phyloP scores from a whole-genome alignment of 2,113 vertebrate species.

The Chionomys nivalis region DNA sequence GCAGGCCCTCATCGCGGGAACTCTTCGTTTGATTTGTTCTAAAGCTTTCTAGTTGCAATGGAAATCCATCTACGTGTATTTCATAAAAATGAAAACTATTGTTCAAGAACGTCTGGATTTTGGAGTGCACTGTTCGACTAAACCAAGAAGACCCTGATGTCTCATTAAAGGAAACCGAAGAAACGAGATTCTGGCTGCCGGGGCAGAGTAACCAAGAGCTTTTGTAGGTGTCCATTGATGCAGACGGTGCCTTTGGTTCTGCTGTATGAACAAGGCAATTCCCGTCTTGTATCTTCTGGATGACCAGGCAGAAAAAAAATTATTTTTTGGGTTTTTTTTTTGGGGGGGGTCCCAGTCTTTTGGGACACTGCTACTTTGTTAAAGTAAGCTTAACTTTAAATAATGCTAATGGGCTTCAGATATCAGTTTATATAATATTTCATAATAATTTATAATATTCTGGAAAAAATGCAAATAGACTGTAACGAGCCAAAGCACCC shows the following conservation, averaged over 20 bases:
- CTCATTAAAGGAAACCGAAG: constrained; percentile 13
- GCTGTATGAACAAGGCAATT: neutral
- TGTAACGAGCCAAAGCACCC: neutral
- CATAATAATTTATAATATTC: constrained; percentile 25
- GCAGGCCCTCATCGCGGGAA: neutral
- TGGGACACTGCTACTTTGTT: constrained; percentile 30
- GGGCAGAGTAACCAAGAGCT: neutral
- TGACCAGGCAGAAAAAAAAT: constrained; percentile 16
- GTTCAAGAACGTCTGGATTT: constrained; percentile 19
- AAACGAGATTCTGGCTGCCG: neutral
- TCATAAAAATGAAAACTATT: constrained; percentile 36
- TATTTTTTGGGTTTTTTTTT: constrained; percentile 4
- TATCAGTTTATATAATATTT: constrained; percentile 38
- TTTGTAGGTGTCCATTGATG: neutral
- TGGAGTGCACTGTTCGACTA: neutral
- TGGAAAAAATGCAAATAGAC: constrained; percentile 33
- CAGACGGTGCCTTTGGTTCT: constrained; percentile 13
- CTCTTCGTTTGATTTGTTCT: neutral
- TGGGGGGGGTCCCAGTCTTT: neutral
- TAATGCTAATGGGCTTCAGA: constrained; percentile 61
- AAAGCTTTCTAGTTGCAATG: constrained; percentile 9
- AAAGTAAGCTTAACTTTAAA: constrained; percentile 55
- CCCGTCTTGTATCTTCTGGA: neutral
- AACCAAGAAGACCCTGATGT: neutral
- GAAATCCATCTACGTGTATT: neutral